These are phyloP conservation scores for Nicator chloris DNA, from an alignment of 2,113 vertebrate species.

Conservation along the genomic window DNA sequence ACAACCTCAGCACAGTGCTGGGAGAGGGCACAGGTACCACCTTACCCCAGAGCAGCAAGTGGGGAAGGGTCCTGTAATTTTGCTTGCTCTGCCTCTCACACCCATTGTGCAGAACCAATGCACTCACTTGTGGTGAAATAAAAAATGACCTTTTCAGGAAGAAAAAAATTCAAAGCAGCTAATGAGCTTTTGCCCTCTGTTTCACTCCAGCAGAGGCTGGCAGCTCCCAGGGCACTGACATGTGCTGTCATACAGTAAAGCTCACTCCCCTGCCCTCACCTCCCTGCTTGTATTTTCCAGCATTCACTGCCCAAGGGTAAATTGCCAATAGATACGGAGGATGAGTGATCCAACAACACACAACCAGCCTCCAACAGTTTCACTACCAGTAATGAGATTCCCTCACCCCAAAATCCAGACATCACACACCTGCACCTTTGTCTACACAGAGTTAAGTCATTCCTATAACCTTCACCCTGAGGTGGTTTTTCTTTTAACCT, in stretches of 20 bases:
- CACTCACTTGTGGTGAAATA: not conserved
- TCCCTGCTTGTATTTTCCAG: not conserved
- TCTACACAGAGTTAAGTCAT: not conserved
- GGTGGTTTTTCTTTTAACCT: not conserved
- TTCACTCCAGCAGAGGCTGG: not conserved
- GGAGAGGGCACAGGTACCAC: not conserved
- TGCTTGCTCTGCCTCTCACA: not conserved
- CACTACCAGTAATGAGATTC: not conserved
- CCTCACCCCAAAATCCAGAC: not conserved
- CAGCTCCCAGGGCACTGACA: not conserved
- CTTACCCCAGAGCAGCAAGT: not conserved
- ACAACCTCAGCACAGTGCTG: fast-evolving
- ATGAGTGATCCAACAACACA: not conserved
- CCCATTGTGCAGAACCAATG: not conserved
- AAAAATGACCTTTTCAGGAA: not conserved
- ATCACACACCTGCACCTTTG: not conserved
- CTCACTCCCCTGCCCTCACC: not conserved
- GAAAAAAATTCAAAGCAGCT: not conserved
- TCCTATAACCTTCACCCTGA: not conserved
- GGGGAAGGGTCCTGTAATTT: not conserved
- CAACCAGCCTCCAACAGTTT: not conserved
- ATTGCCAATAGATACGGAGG: not conserved
- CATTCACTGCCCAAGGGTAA: not conserved
- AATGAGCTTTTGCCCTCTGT: not conserved
- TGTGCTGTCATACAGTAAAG: not conserved